Evolutionary conservation across 2,113 vertebrate genomes (phyloP).

Genomic region (Datnioides undecimradiatus): DNA sequence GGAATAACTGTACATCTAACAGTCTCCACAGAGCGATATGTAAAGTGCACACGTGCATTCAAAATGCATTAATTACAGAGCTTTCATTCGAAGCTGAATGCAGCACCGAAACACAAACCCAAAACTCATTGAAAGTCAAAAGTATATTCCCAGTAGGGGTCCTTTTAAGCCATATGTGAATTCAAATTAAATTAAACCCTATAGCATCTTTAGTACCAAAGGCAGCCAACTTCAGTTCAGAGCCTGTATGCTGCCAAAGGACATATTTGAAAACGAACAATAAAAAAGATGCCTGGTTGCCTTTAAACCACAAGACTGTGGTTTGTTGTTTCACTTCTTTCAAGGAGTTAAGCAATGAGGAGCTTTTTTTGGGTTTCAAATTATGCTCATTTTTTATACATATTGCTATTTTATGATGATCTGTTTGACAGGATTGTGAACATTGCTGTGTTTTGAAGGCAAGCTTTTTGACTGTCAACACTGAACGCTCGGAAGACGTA

Average conservation of each 20-base stretch:
- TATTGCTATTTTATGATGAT: conserved; percentile 52
- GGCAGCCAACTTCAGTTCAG: conserved; percentile 66
- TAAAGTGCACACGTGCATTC: neutral
- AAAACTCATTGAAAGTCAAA: conserved; percentile 58
- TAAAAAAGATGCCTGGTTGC: conserved; percentile 76
- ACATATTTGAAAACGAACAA: conserved; percentile 72
- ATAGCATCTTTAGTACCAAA: conserved; percentile 69
- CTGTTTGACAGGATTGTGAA: conserved; percentile 57
- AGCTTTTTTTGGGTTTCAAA: conserved; percentile 65
- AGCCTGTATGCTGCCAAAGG: conserved; percentile 63
- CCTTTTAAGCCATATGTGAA: conserved; percentile 68
- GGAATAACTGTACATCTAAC: conserved; percentile 9
- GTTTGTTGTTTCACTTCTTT: conserved; percentile 80
- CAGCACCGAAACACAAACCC: conserved; percentile 32
- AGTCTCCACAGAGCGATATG: neutral
- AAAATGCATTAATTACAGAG: conserved; percentile 25
- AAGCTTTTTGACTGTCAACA: conserved; percentile 39
- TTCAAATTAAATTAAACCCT: conserved; percentile 73
- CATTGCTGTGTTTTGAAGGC: neutral
- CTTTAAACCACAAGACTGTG: conserved; percentile 77
- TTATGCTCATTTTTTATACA: conserved; percentile 60
- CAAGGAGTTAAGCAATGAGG: conserved; percentile 67
- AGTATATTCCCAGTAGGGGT: conserved; percentile 53
- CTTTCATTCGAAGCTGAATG: conserved; percentile 26
- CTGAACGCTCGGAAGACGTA: conserved; percentile 2